Base-by-base conservation (phyloP, 2,113 vertebrate species). In the Syngnathoides biaculeatus region DNA sequence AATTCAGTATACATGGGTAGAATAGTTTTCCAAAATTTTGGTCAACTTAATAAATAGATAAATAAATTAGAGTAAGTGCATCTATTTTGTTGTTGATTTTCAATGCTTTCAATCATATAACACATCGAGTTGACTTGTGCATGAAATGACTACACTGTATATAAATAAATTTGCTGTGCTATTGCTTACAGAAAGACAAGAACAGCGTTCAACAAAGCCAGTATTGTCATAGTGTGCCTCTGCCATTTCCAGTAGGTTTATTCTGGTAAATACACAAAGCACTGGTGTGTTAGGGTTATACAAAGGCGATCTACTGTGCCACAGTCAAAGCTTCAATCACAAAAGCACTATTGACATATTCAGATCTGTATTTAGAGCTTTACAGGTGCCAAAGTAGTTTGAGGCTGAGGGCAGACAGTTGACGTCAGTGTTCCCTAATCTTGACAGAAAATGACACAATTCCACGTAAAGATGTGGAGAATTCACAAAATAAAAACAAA, bases 251-350 rank as follows among this genome's bases (percentile, higher is more conserved):
- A 75, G 81, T 72, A 66, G 72, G 75, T 79, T 61, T 72, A 75
- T 72, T 72, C 59, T 72, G 71, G 38, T 71, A 43, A 63, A 71
- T 52, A 79, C 73, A 83, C 65, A 68, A 82, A 77, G 56, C 73
- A 65, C 77, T 35, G 79, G 71, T 82, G 81, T 84, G 84, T 74
- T 75, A 56, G 24, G 50, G 67, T 62, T 38, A 39, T 67, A 75
- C 86, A 87, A 87, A 81, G 65, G 83, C 47, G 64, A 78, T 67
- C 47, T 70, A 77, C 81, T 85, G 84, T 84, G 83, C 82, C 85
- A 81, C 53, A 65, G 69, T 61, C 42, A 48, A 73, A 50, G 0
- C 65, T 59, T n/a, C 35, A 24, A 22, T n/a, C 56, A 86, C 84
- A 86, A 85, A 61, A 79, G 53, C 3, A 13, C 60, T 60, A 82